Evolutionary conservation across 2,797 vertebrate species (phyloP), one percentile per base, ranked within the genome.

Genomic region (Cyclopterus lumpus): DNA sequence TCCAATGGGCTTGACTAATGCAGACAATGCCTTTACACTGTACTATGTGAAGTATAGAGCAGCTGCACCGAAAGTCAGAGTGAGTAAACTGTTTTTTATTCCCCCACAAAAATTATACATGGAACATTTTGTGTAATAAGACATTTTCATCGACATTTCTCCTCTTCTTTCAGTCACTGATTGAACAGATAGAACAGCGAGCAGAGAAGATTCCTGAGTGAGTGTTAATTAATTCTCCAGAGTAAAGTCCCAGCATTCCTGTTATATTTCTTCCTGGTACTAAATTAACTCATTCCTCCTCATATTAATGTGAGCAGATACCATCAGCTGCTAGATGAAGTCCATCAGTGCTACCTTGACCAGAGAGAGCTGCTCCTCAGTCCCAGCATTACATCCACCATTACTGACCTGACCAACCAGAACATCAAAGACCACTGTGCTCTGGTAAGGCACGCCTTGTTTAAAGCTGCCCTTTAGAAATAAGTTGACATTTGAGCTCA

Each of bases 21-120:
- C 95, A 84, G 98, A 99, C 91, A 99, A 99, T 76, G 97, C 97
- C 82, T 99, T 99, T 83, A 99, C 98, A 0, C 93, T 99, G 5
- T 99, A 98, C 89, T 99, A 99, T 78, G 97, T 99, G 22, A 99
- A 97, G 88, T 99, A 98, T 88, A 94, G 98, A 95, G 96, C 97
- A 54, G 96, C 97, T 83, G 97, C 98, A 69, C 98, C 98, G 28
- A 99, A 99, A 97, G 96, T 99, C 89, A 95, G 96, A 89, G 98
- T 99, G 93, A 96, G 96, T 96, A 51, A 58, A 49, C n/a, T 26
- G 2, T 62, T 36, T n/a, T 46, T 15, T 75, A 38, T 42, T 12
- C 30, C 2, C 2, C 6, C 15, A 8, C 36, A 24, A 1, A 57
- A 46, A 46, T 60, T 26, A 67, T 75, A 34, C 36, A 54, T 54